Base-by-base conservation (phyloP, 2,888 invertebrate species). In the Patella depressa region DNA sequence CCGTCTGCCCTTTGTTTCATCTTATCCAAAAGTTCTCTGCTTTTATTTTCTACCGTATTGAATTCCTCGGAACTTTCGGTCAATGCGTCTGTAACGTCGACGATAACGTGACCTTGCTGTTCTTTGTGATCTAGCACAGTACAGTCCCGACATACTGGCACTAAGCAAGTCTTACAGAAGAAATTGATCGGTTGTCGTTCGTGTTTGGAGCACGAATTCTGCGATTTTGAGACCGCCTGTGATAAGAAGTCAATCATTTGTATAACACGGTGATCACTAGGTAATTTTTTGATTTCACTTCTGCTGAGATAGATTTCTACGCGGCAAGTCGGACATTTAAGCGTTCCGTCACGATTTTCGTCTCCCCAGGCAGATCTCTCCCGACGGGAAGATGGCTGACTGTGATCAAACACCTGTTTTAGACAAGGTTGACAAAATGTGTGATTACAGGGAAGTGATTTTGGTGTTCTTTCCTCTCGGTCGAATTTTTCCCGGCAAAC, bases 101-200 rank as follows among this genome's bases (percentile, higher is more conserved):
- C 86, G 72, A 89, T 88, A 15, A 78, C 81, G 80, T 89, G 89
- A 34, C 85, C 85, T 34, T 86, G 85, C 11, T 78, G 78, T 77
- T 89, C 89, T 74, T 88, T 89, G 79, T 89, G 89, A 77, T 89
- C 89, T 11, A 89, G 80, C 29, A 89, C 87, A 0, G 89, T 89
- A 77, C 89, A 89, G 83, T 89, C 89, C 5, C 88, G 78, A 73
- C 89, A 89, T 14, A 89, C 87, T 0, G 89, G 89, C 19, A 84
- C 75, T 57, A 85, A 72, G 77, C 89, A 89, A 24, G 83, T 83
- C 78, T 87, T 87, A 78, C 89, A 89, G 84, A 88, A 89, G 78
- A 89, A 89, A 80, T 87, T 88, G 65, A 89, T 75, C 19, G 89
- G 87, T 57, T 89, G 89, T 2, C 85, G 84, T 45, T 88, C 88